Percentiles rank a stretch among this genome's conserved stretches.
Evolutionary conservation across 2,797 vertebrate genomes (phyloP).

Genomic region (Scomberomorus guttatus): DNA sequence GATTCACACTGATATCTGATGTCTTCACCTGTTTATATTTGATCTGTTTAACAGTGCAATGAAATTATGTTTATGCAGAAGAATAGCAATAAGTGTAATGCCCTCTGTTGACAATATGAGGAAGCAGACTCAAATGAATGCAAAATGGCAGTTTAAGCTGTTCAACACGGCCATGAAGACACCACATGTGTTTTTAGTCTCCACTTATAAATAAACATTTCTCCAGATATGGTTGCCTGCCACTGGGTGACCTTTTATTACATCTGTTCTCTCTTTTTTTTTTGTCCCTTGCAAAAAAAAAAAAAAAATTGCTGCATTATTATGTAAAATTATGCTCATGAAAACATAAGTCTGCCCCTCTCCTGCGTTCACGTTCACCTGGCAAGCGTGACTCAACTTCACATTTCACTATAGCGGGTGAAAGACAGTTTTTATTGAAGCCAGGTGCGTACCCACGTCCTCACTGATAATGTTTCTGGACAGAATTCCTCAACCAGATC

Average conservation of each 20-base stretch:
- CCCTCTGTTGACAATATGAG: conserved; percentile 80
- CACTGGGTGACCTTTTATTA: conserved; percentile 87
- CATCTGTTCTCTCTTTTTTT: conserved; percentile 89
- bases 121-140: conserved; percentile 74
- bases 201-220: conserved; percentile 86
- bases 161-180: conserved; percentile 63
- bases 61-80: conserved; percentile 46
- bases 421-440: conserved; percentile 85
- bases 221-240: conserved; percentile 84
- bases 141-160: conserved; percentile 71
- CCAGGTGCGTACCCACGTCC: conserved; percentile 82
- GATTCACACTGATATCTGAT: conserved; percentile 23
- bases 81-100: conserved; percentile 66
- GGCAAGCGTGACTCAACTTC: conserved; percentile 85
- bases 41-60: conserved; percentile 11
- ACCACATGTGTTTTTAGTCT: conserved; percentile 86
- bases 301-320: conserved; percentile 79
- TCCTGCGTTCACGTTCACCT: conserved; percentile 87
- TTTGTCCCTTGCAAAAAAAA: conserved; percentile 66
- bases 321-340: conserved; percentile 91
- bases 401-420: conserved; percentile 74
- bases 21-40: conserved; percentile 24
- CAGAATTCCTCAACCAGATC: conserved; percentile 71
- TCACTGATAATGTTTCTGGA: conserved; percentile 69
- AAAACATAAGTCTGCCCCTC: conserved; percentile 86